Evolutionary conservation across 1,140 invertebrate genomes (phyloP).

Genomic region (Drosophila dunni): DNA sequence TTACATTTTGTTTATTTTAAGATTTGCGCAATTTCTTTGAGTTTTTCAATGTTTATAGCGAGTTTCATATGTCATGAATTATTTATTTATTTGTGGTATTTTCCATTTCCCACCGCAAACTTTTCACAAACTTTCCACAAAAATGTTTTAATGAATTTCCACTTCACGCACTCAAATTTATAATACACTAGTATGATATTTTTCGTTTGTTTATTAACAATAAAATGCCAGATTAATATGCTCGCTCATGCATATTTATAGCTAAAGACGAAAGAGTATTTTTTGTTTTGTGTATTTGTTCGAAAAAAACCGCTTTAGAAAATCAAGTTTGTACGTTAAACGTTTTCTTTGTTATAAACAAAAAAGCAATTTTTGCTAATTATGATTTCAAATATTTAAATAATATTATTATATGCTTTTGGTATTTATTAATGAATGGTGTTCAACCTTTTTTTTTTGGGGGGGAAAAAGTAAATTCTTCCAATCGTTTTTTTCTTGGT

Average conservation of each 20-base stretch:
- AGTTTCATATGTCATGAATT: slow-evolving; percentile 16
- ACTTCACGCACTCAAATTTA: slow-evolving; percentile 31
- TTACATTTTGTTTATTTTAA: slow-evolving; percentile 22
- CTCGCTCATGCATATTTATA: slow-evolving; percentile 54
- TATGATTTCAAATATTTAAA: slow-evolving; percentile 28
- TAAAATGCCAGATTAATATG: slow-evolving; percentile 46
- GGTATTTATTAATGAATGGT: slow-evolving; percentile 31
- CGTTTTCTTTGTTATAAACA: slow-evolving; percentile 47
- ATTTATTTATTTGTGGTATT: slow-evolving; percentile 7
- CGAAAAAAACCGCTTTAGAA: slow-evolving; percentile 42
- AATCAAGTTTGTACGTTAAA: slow-evolving; percentile 47
- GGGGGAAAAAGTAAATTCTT: too few species aligned
- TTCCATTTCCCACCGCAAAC: slow-evolving; percentile 3
- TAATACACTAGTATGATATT: neutral
- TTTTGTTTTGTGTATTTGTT: slow-evolving; percentile 12
- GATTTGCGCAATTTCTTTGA: slow-evolving; percentile 13
- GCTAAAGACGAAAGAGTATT: slow-evolving; percentile 18
- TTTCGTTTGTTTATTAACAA: slow-evolving; percentile 42
- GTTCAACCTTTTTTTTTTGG: slow-evolving; percentile 8
- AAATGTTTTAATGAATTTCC: slow-evolving; percentile 33
- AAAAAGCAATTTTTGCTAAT: slow-evolving; percentile 20
- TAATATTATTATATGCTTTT: slow-evolving; percentile 19
- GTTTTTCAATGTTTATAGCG: slow-evolving; percentile 5
- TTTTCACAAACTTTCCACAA: slow-evolving; percentile 27
- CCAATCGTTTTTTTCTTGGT: neutral